A percentile compares a stretch with the other conserved stretches of the same genome.
Evolutionary conservation across 1,140 invertebrate species (phyloP).

Genomic region (Neodiprion virginianus): DNA sequence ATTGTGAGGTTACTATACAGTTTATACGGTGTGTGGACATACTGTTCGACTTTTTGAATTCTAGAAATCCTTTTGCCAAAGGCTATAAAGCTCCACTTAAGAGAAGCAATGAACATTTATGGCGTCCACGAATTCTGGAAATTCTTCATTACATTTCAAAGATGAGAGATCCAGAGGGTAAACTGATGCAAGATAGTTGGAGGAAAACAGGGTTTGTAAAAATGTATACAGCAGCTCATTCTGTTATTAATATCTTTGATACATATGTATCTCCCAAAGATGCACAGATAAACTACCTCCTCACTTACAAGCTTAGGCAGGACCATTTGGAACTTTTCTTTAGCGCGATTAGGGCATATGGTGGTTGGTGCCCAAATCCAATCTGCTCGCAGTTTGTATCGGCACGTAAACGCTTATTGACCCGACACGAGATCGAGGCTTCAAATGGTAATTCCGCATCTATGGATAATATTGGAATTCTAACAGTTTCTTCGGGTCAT

Average conservation of each 20-base stretch:
- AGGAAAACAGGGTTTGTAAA: conserved; percentile 30
- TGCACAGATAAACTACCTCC: conserved; percentile 26
- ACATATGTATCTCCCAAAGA: conserved; percentile 26
- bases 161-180: no score
- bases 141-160: conserved; percentile 22
- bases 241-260: conserved; percentile 27
- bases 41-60: conserved; percentile 38
- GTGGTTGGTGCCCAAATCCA: conserved; percentile 38
- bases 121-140: conserved; percentile 14
- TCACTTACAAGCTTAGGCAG: conserved; percentile 34
- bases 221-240: conserved; percentile 23
- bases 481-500: background rate
- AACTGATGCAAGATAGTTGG: background rate
- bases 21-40: conserved; percentile 34
- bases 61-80: conserved; percentile 27
- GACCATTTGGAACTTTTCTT: conserved; percentile 38
- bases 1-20: conserved; percentile 26
- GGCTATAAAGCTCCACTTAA: conserved; percentile 29
- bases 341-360: conserved; percentile 29
- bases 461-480: background rate
- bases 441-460: conserved; percentile 8
- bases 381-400: conserved; percentile 32
- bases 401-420: conserved; percentile 32
- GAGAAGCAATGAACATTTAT: conserved; percentile 25
- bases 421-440: conserved; percentile 30